Conservation (phyloP, 2,888 invertebrate species). For the Helicoverpa assulta region DNA sequence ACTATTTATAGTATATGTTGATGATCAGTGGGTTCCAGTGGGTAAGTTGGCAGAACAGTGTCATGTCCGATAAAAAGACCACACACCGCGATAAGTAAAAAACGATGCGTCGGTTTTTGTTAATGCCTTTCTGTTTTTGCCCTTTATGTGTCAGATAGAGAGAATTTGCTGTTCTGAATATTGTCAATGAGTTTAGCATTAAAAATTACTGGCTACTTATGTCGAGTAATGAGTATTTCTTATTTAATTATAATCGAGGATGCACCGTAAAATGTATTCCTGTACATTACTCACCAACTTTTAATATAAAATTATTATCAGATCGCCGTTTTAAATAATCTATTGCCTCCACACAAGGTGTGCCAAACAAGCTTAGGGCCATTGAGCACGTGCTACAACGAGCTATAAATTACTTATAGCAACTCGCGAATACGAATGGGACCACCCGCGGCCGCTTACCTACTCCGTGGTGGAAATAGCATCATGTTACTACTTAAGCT, state of each 20-base stretch:
- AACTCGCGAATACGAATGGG: constrained; percentile 54
- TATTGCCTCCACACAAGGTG: constrained; percentile 35
- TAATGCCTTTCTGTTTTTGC: constrained; percentile 19
- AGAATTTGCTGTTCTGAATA: neutral
- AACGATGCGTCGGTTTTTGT: constrained; percentile 10
- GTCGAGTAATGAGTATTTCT: too few relatives aligned
- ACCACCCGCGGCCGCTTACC: constrained; percentile 62
- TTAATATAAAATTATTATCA: constrained; percentile 7
- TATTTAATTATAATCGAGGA: neutral
- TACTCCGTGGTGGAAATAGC: constrained; percentile 34
- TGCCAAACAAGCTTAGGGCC: constrained; percentile 35
- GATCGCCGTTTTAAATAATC: constrained; percentile 31
- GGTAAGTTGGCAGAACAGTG: constrained; percentile 14
- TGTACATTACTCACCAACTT: constrained; percentile 8
- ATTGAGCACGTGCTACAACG: constrained; percentile 50
- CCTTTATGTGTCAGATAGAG: neutral
- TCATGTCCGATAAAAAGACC: constrained; percentile 36
- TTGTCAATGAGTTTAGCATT: neutral
- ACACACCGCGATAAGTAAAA: constrained; percentile 37
- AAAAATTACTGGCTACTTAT: too few relatives aligned
- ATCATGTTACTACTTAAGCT: constrained; percentile 16
- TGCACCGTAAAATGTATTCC: neutral
- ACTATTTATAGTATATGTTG: constrained; percentile 28
- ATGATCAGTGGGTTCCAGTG: constrained; percentile 8
- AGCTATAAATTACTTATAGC: constrained; percentile 56